phyloP scores from a whole-genome alignment of 2,888 invertebrate genomes.

The Nematopogon swammerdamellus region DNA sequence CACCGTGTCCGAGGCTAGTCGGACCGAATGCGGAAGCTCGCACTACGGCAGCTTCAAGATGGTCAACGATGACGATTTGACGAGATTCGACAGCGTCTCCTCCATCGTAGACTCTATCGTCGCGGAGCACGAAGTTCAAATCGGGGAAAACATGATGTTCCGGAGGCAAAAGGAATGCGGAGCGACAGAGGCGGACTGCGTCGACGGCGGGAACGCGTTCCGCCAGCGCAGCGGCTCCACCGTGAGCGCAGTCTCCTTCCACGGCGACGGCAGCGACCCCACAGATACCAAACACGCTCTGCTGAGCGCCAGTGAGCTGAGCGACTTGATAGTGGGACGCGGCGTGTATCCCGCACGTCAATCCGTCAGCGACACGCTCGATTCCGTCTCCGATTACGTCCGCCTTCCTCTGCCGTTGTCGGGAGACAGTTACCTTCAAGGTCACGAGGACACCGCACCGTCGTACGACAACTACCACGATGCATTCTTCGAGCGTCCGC shows the following conservation, averaged over 20 bases:
- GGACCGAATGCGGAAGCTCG: conserved; percentile 48
- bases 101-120: conserved; percentile 24
- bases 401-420: conserved; percentile 63
- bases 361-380: conserved; percentile 80
- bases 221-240: conserved; percentile 74
- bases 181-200: conserved; percentile 44
- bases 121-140: conserved; percentile 32
- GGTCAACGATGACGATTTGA: conserved; percentile 49
- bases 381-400: conserved; percentile 89
- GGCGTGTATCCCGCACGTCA: conserved; percentile 69
- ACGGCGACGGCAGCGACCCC: conserved; percentile 87
- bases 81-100: conserved; percentile 48
- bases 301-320: conserved; percentile 78
- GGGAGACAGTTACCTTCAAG: conserved; percentile 57
- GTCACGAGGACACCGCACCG: conserved; percentile 59
- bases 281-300: conserved; percentile 73
- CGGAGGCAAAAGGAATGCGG: conserved; percentile 18
- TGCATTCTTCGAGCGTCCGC: conserved; percentile 55
- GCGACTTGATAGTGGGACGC: conserved; percentile 78
- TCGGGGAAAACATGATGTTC: conserved; percentile 34
- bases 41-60: conserved; percentile 57
- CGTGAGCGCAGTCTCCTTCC: conserved; percentile 76
- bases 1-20: conserved; percentile 38
- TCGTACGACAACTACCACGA: conserved; percentile 51
- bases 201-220: conserved; percentile 53